phyloP scores from a whole-genome alignment of 2,888 invertebrate genomes.

The Criorhina ranunculi region DNA sequence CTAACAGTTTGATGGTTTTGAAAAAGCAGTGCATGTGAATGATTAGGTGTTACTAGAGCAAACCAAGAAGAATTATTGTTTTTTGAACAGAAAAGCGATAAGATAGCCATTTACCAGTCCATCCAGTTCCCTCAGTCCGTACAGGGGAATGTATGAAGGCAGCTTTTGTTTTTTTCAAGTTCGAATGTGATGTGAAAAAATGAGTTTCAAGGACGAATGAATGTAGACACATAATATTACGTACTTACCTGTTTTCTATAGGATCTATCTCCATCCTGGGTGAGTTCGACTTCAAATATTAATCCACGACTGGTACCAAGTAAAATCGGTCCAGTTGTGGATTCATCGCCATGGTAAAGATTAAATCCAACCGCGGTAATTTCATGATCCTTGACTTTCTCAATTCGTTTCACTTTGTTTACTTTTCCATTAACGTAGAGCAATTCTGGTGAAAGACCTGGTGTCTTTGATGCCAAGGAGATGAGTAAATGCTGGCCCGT shows the following conservation, averaged over 20 bases:
- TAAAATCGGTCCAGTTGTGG: constrained; percentile 92
- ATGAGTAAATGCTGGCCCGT: constrained; percentile 94
- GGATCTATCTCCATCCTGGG: constrained; percentile 92
- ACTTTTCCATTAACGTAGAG: constrained; percentile 92
- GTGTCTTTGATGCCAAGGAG: constrained; percentile 86
- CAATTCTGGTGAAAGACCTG: constrained; percentile 88
- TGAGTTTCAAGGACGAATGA: constrained; percentile 46
- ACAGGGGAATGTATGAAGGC: constrained; percentile 90
- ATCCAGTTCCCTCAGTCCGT: constrained; percentile 90
- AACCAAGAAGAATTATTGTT: constrained; percentile 42
- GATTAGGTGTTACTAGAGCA: constrained; percentile 51
- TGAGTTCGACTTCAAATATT: constrained; percentile 95
- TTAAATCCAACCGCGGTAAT: constrained; percentile 97
- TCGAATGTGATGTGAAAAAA: constrained; percentile 67
- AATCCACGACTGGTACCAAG: constrained; percentile 95
- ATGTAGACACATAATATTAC: constrained; percentile 1
- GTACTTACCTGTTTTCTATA: constrained; percentile 93
- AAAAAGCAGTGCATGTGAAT: constrained; percentile 56
- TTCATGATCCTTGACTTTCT: constrained; percentile 87
- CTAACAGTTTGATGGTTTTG: background rate
- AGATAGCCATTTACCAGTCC: constrained; percentile 87
- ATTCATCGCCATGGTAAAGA: constrained; percentile 88
- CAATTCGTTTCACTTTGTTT: constrained; percentile 88
- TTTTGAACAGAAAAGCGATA: constrained; percentile 53
- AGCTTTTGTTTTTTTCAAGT: constrained; percentile 85